A percentile compares a stretch with the other conserved stretches of the same genome.
Conservation (phyloP, 2,888 invertebrate species). For the Melanostoma scalare region DNA sequence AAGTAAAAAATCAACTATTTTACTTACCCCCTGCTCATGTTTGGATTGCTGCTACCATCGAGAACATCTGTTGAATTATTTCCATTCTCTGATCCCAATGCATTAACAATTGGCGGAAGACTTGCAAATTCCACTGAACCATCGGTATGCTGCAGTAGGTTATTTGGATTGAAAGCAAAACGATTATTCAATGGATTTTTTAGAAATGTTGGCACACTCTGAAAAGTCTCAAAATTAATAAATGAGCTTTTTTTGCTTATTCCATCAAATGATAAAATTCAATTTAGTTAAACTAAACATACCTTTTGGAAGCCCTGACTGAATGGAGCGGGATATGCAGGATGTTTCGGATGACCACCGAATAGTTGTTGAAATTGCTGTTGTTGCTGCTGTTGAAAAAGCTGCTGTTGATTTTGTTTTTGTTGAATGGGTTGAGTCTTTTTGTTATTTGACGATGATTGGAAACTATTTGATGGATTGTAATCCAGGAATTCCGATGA, state of each 20-base stretch:
- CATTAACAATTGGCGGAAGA: conserved; percentile 87
- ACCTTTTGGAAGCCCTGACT: conserved; percentile 81
- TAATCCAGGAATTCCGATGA: conserved; percentile 81
- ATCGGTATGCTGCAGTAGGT: conserved; percentile 76
- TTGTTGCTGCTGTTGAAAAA: conserved; percentile 62
- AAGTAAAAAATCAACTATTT: conserved; percentile 19
- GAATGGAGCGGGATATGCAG: conserved; percentile 76
- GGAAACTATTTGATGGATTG: conserved; percentile 77
- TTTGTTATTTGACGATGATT: conserved; percentile 48
- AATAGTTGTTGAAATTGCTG: conserved; percentile 61
- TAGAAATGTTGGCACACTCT: conserved; percentile 76
- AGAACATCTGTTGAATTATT: conserved; percentile 80
- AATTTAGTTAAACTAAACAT: conserved; percentile 63
- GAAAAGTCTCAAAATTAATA: conserved; percentile 32
- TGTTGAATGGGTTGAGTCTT: conserved; percentile 46
- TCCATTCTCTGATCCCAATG: conserved; percentile 79
- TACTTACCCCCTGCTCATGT: conserved; percentile 79
- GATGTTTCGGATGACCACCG: conserved; percentile 50
- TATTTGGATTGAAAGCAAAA: conserved; percentile 76
- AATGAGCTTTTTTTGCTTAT: no score
- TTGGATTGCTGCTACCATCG: conserved; percentile 81
- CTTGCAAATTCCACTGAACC: conserved; percentile 85
- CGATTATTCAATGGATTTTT: conserved; percentile 78
- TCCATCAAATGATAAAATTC: not conserved
- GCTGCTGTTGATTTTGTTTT: conserved; percentile 71